Evolutionary conservation across 2,113 vertebrate genomes (phyloP).

Genomic region (Australoheros scitulus): DNA sequence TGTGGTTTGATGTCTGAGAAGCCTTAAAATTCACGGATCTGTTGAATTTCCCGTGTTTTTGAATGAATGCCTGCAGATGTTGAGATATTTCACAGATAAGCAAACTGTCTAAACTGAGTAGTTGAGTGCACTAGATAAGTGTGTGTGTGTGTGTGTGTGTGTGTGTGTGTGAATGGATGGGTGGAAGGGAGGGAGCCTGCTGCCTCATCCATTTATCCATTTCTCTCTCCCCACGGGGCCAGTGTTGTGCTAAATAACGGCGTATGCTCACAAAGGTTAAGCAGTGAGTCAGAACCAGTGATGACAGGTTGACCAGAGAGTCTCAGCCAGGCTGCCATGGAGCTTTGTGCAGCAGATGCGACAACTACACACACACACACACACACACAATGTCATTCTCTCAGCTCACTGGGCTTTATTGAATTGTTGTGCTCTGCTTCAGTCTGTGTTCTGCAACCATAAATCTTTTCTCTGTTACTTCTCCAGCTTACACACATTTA

Average conservation of each 20-base stretch:
- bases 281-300: constrained; percentile 68
- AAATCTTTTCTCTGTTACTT: constrained; percentile 17
- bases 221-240: constrained; percentile 30
- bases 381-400: constrained; percentile 13
- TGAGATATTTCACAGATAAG: constrained; percentile 13
- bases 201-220: constrained; percentile 54
- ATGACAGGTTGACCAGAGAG: constrained; percentile 71
- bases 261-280: constrained; percentile 71
- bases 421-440: constrained; percentile 27
- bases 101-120: constrained; percentile 5
- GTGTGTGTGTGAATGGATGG: not conserved
- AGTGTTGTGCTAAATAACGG: constrained; percentile 64
- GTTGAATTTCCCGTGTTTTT: not conserved
- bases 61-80: not conserved
- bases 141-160: not conserved
- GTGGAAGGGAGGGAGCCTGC: not conserved
- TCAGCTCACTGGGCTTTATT: constrained; percentile 26
- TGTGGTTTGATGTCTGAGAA: rapidly evolving
- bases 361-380: not conserved
- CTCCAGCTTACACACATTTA: not conserved
- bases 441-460: constrained; percentile 11
- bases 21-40: not conserved
- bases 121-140: not conserved
- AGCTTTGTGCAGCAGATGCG: constrained; percentile 38
- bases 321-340: constrained; percentile 37